Base-by-base conservation (phyloP, 2,888 invertebrate species). In the Tachystola acroxantha region DNA sequence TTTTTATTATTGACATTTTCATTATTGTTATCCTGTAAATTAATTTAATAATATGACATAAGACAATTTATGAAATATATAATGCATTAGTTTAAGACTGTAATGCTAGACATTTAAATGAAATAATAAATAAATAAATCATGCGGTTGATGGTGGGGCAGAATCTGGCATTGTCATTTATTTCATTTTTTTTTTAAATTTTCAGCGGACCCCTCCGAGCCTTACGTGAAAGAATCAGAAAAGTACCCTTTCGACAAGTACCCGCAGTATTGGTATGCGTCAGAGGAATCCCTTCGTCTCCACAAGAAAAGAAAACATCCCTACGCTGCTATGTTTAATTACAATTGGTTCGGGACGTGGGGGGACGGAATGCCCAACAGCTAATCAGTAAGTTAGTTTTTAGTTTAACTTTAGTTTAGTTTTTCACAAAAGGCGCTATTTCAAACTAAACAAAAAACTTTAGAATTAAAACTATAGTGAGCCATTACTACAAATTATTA, bases 241-340 rank as follows among this genome's bases (percentile, higher is more conserved):
- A 79, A 72, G 20, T 85, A 69, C 14, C 70, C 82, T 0, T 81
- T 71, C 41, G 78, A 81, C 50, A 76, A 74, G 25, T 79, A 44
- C 48, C 85, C 85, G 0, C 85, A 86, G 31, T 80, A 64, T 42
- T 86, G 84, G 84, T 86, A 82, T 38, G 84, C 85, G 0, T 80
- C 80, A 0, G 85, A 86, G 24, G 85, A 86, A 16, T 86, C 85
- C 0, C 54, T 86, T 0, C 45, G 84, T 0, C 56, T 85, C 0
- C 85, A 86, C 48, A 84, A 82, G 48, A 86, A 86, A 12, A 39
- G 85, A 7, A 86, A 86, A 61, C 85, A 86, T 3, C 84, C 85
- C 0, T 82, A 86, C 45, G 64, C 82, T 0, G 85, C 66, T 24
- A 66, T 85, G 72, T 75, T 68, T 3, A 75, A 80, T 14, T 55